These are phyloP conservation scores for Sminthurinus aureus DNA, from an alignment of 2,888 invertebrate species.

Conservation along the genomic window DNA sequence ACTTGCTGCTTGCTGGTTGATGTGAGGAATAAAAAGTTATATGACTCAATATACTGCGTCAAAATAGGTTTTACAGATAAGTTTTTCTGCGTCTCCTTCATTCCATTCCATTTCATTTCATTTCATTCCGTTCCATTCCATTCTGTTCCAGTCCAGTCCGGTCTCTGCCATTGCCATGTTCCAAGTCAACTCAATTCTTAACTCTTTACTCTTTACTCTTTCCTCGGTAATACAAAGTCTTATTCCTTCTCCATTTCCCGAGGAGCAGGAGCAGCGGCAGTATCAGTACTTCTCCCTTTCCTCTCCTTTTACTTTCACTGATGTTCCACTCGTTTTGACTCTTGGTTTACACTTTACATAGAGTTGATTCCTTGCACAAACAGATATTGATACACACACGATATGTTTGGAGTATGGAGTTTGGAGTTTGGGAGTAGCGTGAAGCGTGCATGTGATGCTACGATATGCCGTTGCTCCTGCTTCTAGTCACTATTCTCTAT, in stretches of 20 bases:
- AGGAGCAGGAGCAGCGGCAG: too few relatives aligned
- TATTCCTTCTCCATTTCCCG: too few relatives aligned
- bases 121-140: not conserved
- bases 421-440: too few relatives aligned
- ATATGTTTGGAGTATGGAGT: not conserved
- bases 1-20: not conserved
- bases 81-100: not conserved
- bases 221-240: too few relatives aligned
- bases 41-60: slow-evolving; percentile 9
- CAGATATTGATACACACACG: not conserved
- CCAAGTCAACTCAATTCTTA: not conserved
- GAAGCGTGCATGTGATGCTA: not conserved
- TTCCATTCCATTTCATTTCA: not conserved
- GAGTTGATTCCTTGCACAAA: not conserved
- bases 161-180: not conserved
- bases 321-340: not conserved
- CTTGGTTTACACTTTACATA: not conserved
- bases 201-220: too few relatives aligned
- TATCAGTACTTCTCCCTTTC: too few relatives aligned
- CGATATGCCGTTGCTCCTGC: not conserved
- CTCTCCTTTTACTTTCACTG: not conserved
- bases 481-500: too few relatives aligned
- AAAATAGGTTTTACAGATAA: slow-evolving; percentile 20
- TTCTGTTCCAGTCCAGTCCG: not conserved
- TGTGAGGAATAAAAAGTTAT: slow-evolving; percentile 10